A percentile compares a stretch with the other conserved stretches of the same genome.
Conservation (phyloP, 2,888 invertebrate species). For the Hermaeophaga mercurialis region DNA sequence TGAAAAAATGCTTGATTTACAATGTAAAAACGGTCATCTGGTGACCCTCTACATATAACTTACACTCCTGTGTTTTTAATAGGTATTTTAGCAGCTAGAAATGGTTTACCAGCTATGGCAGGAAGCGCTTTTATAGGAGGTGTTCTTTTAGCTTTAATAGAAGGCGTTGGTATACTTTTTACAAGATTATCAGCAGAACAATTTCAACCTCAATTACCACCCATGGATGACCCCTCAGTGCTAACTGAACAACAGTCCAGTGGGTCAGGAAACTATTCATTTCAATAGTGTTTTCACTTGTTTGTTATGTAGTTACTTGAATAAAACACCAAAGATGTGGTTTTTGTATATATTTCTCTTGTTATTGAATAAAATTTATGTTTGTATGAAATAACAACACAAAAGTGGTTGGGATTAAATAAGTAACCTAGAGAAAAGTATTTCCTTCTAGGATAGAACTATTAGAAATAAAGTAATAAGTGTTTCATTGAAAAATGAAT, state of each 20-base stretch:
- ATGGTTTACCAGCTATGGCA: constrained; percentile 87
- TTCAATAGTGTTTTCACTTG: constrained; percentile 40
- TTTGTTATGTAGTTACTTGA: constrained; percentile 34
- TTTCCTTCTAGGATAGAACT: no score
- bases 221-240: constrained; percentile 77
- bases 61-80: no score
- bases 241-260: constrained; percentile 62
- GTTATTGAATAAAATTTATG: no score
- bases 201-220: constrained; percentile 82
- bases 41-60: no score
- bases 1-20: no score
- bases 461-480: no score
- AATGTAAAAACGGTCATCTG: no score
- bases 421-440: no score
- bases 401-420: no score
- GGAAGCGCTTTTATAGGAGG: constrained; percentile 97
- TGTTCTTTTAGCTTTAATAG: constrained; percentile 92
- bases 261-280: constrained; percentile 41
- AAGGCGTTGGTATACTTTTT: constrained; percentile 95
- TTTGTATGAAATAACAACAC: not conserved
- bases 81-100: constrained; percentile 87
- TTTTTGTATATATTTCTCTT: constrained; percentile 3
- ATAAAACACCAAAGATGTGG: constrained; percentile 19
- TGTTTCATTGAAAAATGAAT: no score
- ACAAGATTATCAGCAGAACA: constrained; percentile 91